Evolutionary conservation across 1,140 invertebrate species (phyloP).

Genomic region (Trinorchestia longiramus): DNA sequence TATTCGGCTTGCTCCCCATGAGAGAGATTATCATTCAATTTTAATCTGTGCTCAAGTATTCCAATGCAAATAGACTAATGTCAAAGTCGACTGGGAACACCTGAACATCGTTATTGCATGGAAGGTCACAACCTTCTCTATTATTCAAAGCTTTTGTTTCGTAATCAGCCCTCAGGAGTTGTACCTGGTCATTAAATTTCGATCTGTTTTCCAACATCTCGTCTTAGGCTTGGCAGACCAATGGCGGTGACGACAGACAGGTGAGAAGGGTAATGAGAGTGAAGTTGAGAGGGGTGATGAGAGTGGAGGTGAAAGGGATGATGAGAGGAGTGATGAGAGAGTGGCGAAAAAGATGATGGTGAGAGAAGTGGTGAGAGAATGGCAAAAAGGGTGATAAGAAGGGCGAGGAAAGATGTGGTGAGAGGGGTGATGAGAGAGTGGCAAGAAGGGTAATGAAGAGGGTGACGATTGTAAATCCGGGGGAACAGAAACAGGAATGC

Average conservation of each 20-base stretch:
- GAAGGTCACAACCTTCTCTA: background rate
- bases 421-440: background rate
- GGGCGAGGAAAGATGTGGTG: too few species aligned
- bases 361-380: too few species aligned
- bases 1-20: background rate
- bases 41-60: too few species aligned
- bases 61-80: background rate
- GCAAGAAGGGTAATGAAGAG: background rate
- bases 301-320: background rate
- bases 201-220: background rate
- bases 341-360: too few species aligned
- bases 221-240: background rate
- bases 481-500: background rate
- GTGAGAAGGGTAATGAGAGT: background rate
- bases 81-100: background rate
- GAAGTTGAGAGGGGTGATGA: background rate
- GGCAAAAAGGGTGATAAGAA: too few species aligned
- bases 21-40: background rate
- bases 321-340: background rate
- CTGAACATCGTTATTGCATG: background rate
- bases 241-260: background rate
- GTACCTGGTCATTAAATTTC: background rate
- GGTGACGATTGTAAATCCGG: too few species aligned
- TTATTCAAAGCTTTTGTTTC: background rate
- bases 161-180: background rate